phyloP scores from a whole-genome alignment of 2,113 vertebrate genomes.

The Polypterus senegalus region DNA sequence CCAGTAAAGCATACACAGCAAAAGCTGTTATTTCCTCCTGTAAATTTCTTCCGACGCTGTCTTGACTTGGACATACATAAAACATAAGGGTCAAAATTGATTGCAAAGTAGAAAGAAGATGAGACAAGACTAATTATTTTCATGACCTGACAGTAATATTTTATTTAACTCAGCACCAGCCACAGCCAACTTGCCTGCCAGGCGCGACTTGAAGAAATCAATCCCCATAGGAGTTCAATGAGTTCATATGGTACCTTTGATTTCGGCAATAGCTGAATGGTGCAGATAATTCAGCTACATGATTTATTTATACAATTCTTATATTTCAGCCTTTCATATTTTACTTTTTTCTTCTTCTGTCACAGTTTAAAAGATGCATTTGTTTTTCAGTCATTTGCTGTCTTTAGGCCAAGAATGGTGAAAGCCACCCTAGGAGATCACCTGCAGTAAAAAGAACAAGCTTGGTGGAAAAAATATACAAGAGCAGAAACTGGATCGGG shows the following conservation, averaged over 20 bases:
- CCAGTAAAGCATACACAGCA: constrained; percentile 22
- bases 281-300: constrained; percentile 36
- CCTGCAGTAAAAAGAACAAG: too few relatives aligned
- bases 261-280: constrained; percentile 32
- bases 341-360: constrained; percentile 35
- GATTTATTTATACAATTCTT: constrained; percentile 48
- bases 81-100: constrained; percentile 59
- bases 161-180: constrained; percentile 45
- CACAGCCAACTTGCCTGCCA: constrained; percentile 32
- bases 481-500: too few relatives aligned
- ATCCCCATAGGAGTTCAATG: constrained; percentile 31
- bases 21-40: constrained; percentile 26
- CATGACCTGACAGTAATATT: constrained; percentile 51
- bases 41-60: constrained; percentile 24
- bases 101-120: constrained; percentile 43
- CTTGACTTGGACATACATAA: constrained; percentile 50
- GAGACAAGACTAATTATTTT: constrained; percentile 58
- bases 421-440: too few relatives aligned
- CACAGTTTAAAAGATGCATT: constrained; percentile 24
- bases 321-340: constrained; percentile 23
- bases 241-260: constrained; percentile 34
- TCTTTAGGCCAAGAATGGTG: constrained; percentile 47
- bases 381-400: constrained; percentile 43
- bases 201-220: constrained; percentile 28
- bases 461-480: too few relatives aligned